A percentile compares a stretch with the other conserved stretches of the same genome.
phyloP scores from a whole-genome alignment of 2,888 invertebrate species.

The Latheticus oryzae region DNA sequence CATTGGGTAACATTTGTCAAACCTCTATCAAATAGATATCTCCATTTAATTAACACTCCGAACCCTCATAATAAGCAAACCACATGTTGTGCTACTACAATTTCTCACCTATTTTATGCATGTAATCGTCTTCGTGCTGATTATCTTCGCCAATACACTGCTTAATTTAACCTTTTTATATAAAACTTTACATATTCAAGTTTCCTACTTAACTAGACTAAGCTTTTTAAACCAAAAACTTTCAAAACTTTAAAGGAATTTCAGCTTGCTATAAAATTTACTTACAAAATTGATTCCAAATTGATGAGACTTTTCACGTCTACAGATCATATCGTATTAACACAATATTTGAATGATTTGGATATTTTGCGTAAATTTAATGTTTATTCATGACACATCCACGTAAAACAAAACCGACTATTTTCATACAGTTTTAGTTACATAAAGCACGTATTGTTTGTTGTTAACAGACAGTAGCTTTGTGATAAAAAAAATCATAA shows the following conservation, averaged over 20 bases:
- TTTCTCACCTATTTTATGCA: conserved; percentile 17
- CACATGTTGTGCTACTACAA: conserved; percentile 10
- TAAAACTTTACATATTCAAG: conserved; percentile 1
- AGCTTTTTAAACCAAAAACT: conserved; percentile 4
- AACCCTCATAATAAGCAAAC: conserved; percentile 25
- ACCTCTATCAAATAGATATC: conserved; percentile 27
- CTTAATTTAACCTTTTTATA: background rate
- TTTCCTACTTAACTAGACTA: conserved; percentile 2
- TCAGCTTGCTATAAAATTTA: conserved; percentile 15
- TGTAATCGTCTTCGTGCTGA: background rate
- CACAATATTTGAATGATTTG: no score
- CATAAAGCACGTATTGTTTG: no score
- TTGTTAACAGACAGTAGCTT: no score
- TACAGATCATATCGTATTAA: no score
- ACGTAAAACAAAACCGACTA: no score
- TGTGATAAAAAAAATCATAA: no score
- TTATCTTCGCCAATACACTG: conserved; percentile 4
- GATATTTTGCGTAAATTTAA: no score
- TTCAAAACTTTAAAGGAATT: conserved; percentile 6
- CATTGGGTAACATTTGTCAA: conserved; percentile 18
- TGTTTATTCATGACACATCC: no score
- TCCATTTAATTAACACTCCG: conserved; percentile 24
- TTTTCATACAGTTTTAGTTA: no score
- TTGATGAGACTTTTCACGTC: no score
- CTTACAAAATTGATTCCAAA: no score